Evolutionary conservation across 2,888 invertebrate species (phyloP).

Genomic region (Tachina lurida): DNA sequence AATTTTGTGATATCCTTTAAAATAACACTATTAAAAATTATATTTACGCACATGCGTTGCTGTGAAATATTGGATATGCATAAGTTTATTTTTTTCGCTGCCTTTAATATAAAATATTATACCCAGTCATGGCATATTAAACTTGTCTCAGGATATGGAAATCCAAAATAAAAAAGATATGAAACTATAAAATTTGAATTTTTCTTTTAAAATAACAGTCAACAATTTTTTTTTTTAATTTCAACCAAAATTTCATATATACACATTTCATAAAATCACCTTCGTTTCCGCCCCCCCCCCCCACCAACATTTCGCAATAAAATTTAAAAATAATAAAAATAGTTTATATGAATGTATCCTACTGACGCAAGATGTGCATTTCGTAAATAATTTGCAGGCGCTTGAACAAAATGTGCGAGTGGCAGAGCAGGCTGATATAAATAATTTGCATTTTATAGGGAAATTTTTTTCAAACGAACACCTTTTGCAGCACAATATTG

Average conservation of each 20-base stretch:
- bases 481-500: constrained; percentile 66
- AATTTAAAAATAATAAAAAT: constrained; percentile 8
- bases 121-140: neutral
- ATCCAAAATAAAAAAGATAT: neutral
- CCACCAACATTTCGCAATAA: constrained; percentile 26
- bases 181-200: neutral
- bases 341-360: neutral
- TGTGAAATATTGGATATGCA: constrained; percentile 24
- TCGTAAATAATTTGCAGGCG: constrained; percentile 46
- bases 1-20: too few species aligned
- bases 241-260: too few species aligned
- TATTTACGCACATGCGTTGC: constrained; percentile 66
- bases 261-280: neutral
- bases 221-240: neutral
- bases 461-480: constrained; percentile 59
- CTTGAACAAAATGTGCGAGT: constrained; percentile 29
- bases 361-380: constrained; percentile 44
- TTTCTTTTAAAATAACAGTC: neutral
- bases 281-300: constrained; percentile 34
- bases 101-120: neutral
- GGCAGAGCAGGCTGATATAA: constrained; percentile 22
- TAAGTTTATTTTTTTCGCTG: constrained; percentile 3
- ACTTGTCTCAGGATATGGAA: neutral
- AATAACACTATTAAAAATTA: constrained; percentile 14
- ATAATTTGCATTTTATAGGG: constrained; percentile 56